Evolutionary conservation across 2,888 invertebrate species (phyloP), one percentile per base, ranked within the genome.

Genomic region (Acronicta aceris): DNA sequence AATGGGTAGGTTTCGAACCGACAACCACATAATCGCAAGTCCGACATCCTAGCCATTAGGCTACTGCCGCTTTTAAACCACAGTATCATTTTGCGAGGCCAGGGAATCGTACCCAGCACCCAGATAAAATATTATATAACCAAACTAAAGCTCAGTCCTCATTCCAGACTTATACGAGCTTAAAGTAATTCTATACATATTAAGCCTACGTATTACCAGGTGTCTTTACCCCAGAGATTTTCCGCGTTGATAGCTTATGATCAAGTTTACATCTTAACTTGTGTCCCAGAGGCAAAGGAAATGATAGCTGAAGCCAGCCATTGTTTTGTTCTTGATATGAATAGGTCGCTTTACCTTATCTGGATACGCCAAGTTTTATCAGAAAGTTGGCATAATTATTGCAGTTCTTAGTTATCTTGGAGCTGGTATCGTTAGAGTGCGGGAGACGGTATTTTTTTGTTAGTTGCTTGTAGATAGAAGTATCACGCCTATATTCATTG

Each of bases 191-290:
- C 33, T 33, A 8, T 33, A 10, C 33, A 8, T 38, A n/a, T 41
- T 27, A 60, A 51, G 53, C 2, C 30, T 45, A 51, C 40, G 48
- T 48, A 21, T 72, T 33, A 17, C 13, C 8, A 2, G n/a, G n/a
- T 12, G 30, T 43, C 5, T 38, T 49, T 65, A 10, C 69, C 53
- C 46, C 27, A 30, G 70, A 74, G 70, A 70, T 57, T 73, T 38
- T 12, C 43, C 40, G 21, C 45, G 62, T 50, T 69, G 63, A 69
- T 68, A 69, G 49, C 56, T 62, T 62, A 63, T 69, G 64, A 62
- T 74, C 62, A 69, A 69, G 74, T 70, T 74, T 62, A 62, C 70
- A 74, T 70, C 41, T 51, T 48, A 70, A 74, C 50, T 74, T 57
- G 49, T 36, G 33, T 54, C 74, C 69, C 15, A 7, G 55, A 38